phyloP scores from a whole-genome alignment of 2,113 vertebrate species.

The Bothrops jararaca region DNA sequence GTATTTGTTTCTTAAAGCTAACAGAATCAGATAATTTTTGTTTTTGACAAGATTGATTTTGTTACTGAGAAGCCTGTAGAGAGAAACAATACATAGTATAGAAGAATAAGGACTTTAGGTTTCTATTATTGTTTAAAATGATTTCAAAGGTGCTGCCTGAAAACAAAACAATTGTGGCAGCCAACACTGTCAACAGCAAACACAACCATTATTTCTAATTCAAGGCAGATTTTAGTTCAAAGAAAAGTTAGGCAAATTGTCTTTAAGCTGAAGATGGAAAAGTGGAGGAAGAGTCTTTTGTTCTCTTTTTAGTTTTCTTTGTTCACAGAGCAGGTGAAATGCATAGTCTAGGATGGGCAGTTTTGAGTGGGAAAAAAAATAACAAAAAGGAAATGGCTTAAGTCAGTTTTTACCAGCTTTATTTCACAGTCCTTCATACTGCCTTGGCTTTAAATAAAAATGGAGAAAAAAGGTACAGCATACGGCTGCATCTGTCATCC shows the following conservation, averaged over 20 bases:
- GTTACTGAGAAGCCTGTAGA: background rate
- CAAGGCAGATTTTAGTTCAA: background rate
- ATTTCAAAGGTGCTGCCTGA: background rate
- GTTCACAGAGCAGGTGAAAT: background rate
- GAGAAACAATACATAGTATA: background rate
- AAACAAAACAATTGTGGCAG: background rate
- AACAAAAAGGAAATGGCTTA: background rate
- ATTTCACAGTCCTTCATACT: background rate
- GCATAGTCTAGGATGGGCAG: background rate
- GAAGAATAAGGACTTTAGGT: background rate
- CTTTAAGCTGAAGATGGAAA: background rate
- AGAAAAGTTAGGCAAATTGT: background rate
- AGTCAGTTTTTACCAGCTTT: background rate
- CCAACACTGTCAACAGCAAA: background rate
- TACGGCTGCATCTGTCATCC: background rate
- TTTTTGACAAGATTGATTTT: background rate
- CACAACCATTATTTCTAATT: background rate
- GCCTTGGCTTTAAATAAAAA: background rate
- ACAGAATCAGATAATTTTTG: background rate
- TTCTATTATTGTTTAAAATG: background rate
- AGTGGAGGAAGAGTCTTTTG: background rate
- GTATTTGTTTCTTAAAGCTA: background rate
- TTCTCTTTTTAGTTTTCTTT: background rate
- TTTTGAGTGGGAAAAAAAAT: background rate
- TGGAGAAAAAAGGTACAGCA: background rate